These are phyloP conservation scores for Limosa lapponica DNA, from an alignment of 2,797 vertebrate species.

Conservation along the genomic window DNA sequence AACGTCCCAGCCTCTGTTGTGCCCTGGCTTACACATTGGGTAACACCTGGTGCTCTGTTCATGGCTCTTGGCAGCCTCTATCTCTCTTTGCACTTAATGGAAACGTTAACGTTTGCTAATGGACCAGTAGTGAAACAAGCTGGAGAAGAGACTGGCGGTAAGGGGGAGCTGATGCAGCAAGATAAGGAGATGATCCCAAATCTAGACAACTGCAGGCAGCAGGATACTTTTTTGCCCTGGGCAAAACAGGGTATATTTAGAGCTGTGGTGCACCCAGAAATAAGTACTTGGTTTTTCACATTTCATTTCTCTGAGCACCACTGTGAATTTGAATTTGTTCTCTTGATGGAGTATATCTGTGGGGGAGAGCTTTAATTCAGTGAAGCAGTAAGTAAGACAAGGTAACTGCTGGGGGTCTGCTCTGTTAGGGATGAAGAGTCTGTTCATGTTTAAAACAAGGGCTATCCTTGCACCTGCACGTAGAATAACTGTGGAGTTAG, in stretches of 20 bases:
- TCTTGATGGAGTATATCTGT: background rate
- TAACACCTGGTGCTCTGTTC: fast-evolving
- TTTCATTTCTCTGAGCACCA: background rate
- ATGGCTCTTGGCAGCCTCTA: background rate
- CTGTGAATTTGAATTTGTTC: background rate
- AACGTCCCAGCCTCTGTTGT: background rate
- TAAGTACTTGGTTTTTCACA: background rate
- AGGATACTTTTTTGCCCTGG: background rate
- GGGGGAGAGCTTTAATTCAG: background rate
- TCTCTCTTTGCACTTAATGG: background rate
- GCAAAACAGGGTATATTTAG: background rate
- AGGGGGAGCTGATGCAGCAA: background rate
- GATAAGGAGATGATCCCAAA: background rate
- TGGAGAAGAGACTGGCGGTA: background rate
- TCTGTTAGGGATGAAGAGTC: background rate
- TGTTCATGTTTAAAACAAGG: background rate
- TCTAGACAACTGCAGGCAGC: background rate
- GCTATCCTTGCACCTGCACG: fast-evolving
- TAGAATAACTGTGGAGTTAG: background rate
- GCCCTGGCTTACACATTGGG: fast-evolving
- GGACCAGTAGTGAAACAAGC: background rate
- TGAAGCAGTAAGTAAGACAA: background rate
- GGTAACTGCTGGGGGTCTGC: background rate
- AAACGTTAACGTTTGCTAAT: background rate
- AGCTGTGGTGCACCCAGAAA: background rate